Percentiles rank a stretch among this genome's conserved stretches.
Evolutionary conservation across 2,888 invertebrate genomes (phyloP).

Genomic region (Ormyrus thymus): DNA sequence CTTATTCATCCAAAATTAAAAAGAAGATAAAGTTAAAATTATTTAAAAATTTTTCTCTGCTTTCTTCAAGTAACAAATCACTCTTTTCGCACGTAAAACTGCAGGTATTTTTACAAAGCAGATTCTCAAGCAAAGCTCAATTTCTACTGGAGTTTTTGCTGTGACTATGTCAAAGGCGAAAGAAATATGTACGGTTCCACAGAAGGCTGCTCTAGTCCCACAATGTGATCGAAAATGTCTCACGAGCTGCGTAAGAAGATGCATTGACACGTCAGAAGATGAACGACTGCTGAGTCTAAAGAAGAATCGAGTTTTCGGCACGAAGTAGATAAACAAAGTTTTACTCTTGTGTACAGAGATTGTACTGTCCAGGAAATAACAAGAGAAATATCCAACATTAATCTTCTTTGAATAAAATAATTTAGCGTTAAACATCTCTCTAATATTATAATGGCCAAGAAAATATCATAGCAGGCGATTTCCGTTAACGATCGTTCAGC

Average conservation of each 20-base stretch:
- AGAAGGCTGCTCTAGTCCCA: background rate
- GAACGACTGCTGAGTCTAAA: conserved; percentile 50
- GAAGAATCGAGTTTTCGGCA: conserved; percentile 51
- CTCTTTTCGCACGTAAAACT: too few species aligned
- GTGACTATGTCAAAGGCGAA: background rate
- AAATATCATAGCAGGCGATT: background rate
- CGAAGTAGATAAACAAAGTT: conserved; percentile 48
- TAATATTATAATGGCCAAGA: background rate
- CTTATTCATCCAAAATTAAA: too few species aligned
- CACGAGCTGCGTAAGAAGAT: conserved; percentile 50
- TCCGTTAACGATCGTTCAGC: conserved; percentile 31
- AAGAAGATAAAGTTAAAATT: too few species aligned
- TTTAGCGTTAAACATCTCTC: too few species aligned
- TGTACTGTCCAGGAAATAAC: conserved; percentile 18
- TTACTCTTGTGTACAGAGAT: conserved; percentile 21
- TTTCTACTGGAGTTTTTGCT: too few species aligned
- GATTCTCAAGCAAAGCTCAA: too few species aligned
- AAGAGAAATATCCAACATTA: too few species aligned
- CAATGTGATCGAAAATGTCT: conserved; percentile 58
- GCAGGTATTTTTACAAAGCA: too few species aligned
- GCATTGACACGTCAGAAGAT: conserved; percentile 54
- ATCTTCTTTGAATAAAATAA: too few species aligned
- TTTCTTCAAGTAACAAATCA: too few species aligned
- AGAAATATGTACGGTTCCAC: conserved; percentile 51
- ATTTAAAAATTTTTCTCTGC: too few species aligned